Evolutionary conservation across 1,140 invertebrate species (phyloP).

Genomic region (Diorhabda sublineata): DNA sequence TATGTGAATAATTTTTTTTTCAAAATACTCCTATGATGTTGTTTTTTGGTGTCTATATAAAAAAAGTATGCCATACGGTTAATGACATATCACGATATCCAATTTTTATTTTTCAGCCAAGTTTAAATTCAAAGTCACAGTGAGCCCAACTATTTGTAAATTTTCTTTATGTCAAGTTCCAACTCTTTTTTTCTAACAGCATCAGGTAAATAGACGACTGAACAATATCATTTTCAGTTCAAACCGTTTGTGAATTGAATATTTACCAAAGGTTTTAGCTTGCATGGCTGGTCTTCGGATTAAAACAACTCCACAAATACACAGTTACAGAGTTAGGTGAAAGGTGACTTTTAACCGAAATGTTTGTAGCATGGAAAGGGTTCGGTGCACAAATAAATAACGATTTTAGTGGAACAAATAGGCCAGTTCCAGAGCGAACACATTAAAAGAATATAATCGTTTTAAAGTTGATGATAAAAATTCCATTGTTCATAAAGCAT

Average conservation of each 20-base stretch:
- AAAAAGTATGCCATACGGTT: too few relatives aligned
- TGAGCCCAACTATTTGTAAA: too few relatives aligned
- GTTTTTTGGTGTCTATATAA: too few relatives aligned
- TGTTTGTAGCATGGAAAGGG: neutral
- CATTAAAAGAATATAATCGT: too few relatives aligned
- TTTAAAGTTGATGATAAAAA: too few relatives aligned
- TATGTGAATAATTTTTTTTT: too few relatives aligned
- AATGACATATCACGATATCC: too few relatives aligned
- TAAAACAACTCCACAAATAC: constrained; percentile 2
- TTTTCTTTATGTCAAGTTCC: too few relatives aligned
- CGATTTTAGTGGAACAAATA: neutral
- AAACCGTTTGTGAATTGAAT: neutral
- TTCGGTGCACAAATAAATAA: neutral
- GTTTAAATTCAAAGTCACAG: too few relatives aligned
- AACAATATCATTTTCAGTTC: neutral
- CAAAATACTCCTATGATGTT: too few relatives aligned
- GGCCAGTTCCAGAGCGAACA: neutral
- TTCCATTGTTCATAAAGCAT: too few relatives aligned
- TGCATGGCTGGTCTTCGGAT: constrained; percentile 1
- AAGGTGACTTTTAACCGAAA: neutral
- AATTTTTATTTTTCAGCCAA: too few relatives aligned
- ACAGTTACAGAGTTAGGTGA: neutral
- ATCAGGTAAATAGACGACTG: neutral
- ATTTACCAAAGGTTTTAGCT: neutral
- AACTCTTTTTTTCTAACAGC: neutral